Evolutionary conservation across 2,888 invertebrate genomes (phyloP).

Genomic region (Lithodes maja): DNA sequence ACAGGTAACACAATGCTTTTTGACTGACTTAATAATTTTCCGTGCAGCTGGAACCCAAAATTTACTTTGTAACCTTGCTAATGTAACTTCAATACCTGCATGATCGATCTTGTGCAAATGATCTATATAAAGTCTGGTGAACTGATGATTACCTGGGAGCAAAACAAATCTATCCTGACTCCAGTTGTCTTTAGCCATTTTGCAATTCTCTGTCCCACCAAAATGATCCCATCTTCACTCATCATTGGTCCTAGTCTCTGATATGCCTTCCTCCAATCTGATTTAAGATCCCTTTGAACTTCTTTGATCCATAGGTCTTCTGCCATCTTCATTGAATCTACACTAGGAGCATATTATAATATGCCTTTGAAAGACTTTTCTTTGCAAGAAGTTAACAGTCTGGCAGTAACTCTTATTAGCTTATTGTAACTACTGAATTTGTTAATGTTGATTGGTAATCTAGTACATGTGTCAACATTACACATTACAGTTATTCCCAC

Average conservation of each 20-base stretch:
- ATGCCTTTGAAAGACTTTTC: neutral
- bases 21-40: conserved; percentile 29
- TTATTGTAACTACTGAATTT: conserved; percentile 21
- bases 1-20: neutral
- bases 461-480: neutral
- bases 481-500: neutral
- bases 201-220: conserved; percentile 39
- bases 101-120: conserved; percentile 33
- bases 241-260: conserved; percentile 30
- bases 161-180: conserved; percentile 27
- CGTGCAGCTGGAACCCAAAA: conserved; percentile 42
- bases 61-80: conserved; percentile 36
- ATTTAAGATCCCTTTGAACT: conserved; percentile 1
- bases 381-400: neutral
- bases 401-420: conserved; percentile 18
- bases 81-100: conserved; percentile 25
- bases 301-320: conserved; percentile 32
- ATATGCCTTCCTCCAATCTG: conserved; percentile 28
- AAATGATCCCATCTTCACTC: conserved; percentile 29
- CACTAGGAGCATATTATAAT: neutral
- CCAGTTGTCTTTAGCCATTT: conserved; percentile 47
- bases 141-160: conserved; percentile 12
- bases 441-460: neutral
- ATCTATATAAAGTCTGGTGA: conserved; percentile 27
- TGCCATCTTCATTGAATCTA: neutral